Evolutionary conservation across 2,797 vertebrate species (phyloP), one percentile per base, ranked within the genome.

Genomic region (Chrosomus eos): DNA sequence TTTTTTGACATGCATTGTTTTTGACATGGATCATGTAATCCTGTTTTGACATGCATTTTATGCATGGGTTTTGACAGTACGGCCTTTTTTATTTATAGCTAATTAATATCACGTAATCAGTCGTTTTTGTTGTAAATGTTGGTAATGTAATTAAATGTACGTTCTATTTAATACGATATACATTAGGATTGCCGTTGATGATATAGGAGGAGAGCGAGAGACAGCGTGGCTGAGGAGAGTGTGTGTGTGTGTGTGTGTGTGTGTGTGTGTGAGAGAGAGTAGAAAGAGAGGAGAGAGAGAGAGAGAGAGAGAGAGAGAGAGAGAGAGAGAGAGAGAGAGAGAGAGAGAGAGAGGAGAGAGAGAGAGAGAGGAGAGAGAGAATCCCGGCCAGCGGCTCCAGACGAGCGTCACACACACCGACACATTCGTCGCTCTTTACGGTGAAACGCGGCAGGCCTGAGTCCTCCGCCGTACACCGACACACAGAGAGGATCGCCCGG

Each of bases 331-430:
- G 26, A 19, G 26, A 64, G 14, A 33, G 31, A 51, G 76, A 45
- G 51, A 60, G 76, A 23, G 38, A 64, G 28, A 31, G 67, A n/a
- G 33, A 31, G 10, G 33, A 67, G 18, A 21, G 7, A 33, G 67
- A 16, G 67, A 45, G 38, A 7, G 28, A 8, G 48, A 0, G n/a
- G 28, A 4, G 48, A 0, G 45, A 75, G 48, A 14, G 28, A 28
- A 75, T 55, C 72, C 13, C 72, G 23, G 72, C 11, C 26, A 45
- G 40, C 80, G 48, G n/a, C n/a, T 21, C 60, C 55, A 82, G 80
- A 73, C 28, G 13, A 48, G 40, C 70, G 80, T 48, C 80, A 82
- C 68, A 64, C 80, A 82, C 68, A 64, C 53, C 11, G 80, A 81
- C 80, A 33, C 38, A 82, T 62, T 38, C 68, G 70, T 82, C 55